These are phyloP conservation scores for Decapterus maruadsi DNA, from an alignment of 2,797 vertebrate species.

Conservation along the genomic window DNA sequence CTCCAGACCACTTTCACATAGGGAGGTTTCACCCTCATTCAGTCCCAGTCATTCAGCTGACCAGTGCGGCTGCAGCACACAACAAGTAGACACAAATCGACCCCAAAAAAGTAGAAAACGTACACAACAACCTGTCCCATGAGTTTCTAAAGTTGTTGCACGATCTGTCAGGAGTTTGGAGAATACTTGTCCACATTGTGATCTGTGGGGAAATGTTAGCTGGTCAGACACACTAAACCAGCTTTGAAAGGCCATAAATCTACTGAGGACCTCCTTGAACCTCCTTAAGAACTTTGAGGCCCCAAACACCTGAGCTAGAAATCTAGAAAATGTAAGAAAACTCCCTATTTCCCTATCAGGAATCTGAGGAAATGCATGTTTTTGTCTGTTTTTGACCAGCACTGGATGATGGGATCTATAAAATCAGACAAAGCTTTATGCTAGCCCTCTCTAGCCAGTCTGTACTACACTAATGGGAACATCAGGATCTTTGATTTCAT, in stretches of 20 bases:
- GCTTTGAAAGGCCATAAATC: not conserved
- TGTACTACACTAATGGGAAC: constrained; percentile 1
- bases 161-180: not conserved
- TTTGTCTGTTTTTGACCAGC: not conserved
- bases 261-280: too few relatives aligned
- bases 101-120: not conserved
- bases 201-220: not conserved
- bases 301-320: not conserved
- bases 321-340: not conserved
- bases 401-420: not conserved
- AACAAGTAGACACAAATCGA: not conserved
- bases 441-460: not conserved
- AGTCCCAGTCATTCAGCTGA: not conserved
- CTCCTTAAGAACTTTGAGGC: not conserved
- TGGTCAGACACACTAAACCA: not conserved
- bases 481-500: constrained; percentile 28
- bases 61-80: not conserved
- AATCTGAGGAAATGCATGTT: not conserved
- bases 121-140: too few relatives aligned
- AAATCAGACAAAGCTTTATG: not conserved
- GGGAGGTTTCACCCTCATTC: not conserved
- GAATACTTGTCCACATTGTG: not conserved
- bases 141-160: not conserved
- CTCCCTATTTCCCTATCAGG: not conserved
- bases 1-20: not conserved